phyloP scores from a whole-genome alignment of 1,140 invertebrate genomes.

The Hirudo medicinalis region DNA sequence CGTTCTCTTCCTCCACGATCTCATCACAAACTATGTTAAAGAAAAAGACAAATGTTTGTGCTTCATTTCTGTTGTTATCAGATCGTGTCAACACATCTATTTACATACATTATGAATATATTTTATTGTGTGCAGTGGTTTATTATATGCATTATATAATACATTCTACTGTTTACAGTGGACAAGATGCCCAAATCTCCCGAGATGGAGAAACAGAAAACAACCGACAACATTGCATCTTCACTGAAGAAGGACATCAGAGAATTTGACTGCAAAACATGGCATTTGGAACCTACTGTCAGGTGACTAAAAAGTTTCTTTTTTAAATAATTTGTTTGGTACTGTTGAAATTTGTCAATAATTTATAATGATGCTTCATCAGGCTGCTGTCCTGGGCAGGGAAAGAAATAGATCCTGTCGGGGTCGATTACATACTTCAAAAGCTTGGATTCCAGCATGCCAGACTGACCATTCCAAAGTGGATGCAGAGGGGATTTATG shows the following conservation, averaged over 20 bases:
- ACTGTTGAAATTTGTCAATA: too few relatives aligned
- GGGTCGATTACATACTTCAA: slow-evolving; percentile 90
- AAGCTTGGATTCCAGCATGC: slow-evolving; percentile 92
- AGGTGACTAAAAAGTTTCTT: slow-evolving; percentile 46
- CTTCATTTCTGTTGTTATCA: neutral
- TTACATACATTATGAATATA: neutral
- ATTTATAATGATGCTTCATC: slow-evolving; percentile 27
- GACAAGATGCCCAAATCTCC: slow-evolving; percentile 29
- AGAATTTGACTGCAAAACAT: slow-evolving; percentile 83
- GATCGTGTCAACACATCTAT: neutral
- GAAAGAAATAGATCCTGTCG: slow-evolving; percentile 88
- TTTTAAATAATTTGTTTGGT: too few relatives aligned
- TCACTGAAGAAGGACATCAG: slow-evolving; percentile 68
- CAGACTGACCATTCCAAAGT: slow-evolving; percentile 93
- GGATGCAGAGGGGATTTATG: slow-evolving; percentile 92
- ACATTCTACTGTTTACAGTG: neutral
- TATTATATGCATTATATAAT: too few relatives aligned
- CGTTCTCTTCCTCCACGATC: slow-evolving; percentile 90
- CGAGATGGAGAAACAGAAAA: slow-evolving; percentile 35
- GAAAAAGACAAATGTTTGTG: slow-evolving; percentile 34
- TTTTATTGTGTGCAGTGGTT: neutral
- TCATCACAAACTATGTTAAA: slow-evolving; percentile 82
- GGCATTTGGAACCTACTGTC: slow-evolving; percentile 94
- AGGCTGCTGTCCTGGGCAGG: slow-evolving; percentile 84
- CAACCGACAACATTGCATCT: slow-evolving; percentile 33